A percentile compares a stretch with the other conserved stretches of the same genome.
Evolutionary conservation across 1,140 invertebrate genomes (phyloP).

Genomic region (Drosophila hydei): DNA sequence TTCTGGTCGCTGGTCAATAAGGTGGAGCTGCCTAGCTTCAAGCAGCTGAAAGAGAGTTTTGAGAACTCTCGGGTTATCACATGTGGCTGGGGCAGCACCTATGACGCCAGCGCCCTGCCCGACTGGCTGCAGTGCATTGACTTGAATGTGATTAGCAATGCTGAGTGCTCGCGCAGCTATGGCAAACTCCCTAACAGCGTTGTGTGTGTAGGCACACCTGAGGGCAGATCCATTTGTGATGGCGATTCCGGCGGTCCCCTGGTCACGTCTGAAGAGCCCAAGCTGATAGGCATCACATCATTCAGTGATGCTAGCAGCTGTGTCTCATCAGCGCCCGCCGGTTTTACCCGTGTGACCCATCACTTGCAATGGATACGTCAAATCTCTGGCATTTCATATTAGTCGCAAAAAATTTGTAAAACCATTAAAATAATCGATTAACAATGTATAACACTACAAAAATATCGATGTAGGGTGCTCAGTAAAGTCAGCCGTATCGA

Average conservation of each 20-base stretch:
- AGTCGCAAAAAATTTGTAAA: neutral
- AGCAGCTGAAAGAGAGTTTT: conserved; percentile 1
- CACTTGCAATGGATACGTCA: conserved; percentile 62
- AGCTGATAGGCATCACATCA: conserved; percentile 80
- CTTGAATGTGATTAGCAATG: conserved; percentile 38
- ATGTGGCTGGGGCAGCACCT: conserved; percentile 47
- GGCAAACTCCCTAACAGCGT: conserved; percentile 29
- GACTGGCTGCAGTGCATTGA: conserved; percentile 45
- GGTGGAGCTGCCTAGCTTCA: conserved; percentile 21
- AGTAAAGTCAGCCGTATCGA: too few relatives aligned
- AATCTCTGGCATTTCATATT: conserved; percentile 34
- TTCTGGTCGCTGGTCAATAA: conserved; percentile 41
- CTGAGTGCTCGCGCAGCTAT: conserved; percentile 31
- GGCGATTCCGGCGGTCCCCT: conserved; percentile 48
- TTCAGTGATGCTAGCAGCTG: conserved; percentile 83
- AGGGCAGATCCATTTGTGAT: conserved; percentile 41
- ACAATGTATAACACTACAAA: neutral
- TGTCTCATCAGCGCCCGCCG: conserved; percentile 79
- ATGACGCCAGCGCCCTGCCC: conserved; percentile 30
- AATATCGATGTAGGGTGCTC: neutral
- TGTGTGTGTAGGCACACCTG: conserved; percentile 26
- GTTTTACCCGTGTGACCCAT: conserved; percentile 84
- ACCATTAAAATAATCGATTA: neutral
- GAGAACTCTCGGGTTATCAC: conserved; percentile 6
- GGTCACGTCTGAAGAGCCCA: conserved; percentile 21